phyloP scores from a whole-genome alignment of 2,797 vertebrate genomes.

The Caiman crocodilus region DNA sequence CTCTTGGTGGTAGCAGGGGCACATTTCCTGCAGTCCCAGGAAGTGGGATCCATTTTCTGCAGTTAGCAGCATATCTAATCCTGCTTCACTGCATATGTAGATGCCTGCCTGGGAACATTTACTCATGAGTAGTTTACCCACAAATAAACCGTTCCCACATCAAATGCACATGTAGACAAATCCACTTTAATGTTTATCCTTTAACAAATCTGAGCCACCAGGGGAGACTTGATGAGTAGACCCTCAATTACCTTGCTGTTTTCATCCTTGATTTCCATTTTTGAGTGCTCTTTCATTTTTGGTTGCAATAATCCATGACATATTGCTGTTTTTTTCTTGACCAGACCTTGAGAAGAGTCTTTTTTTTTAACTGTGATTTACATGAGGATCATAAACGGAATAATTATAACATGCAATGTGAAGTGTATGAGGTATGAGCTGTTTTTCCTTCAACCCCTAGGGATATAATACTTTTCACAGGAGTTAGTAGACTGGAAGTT shows the following conservation, averaged over 20 bases:
- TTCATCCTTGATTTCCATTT: not conserved
- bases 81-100: too few species aligned
- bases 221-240: not conserved
- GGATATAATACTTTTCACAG: not conserved
- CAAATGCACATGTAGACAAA: not conserved
- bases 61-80: too few species aligned
- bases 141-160: too few species aligned
- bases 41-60: too few species aligned
- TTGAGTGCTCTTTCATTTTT: not conserved
- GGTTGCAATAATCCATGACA: not conserved
- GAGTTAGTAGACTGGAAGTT: constrained; percentile 23
- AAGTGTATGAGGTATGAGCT: not conserved
- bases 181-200: not conserved
- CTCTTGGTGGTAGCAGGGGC: too few species aligned
- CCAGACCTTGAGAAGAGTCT: not conserved
- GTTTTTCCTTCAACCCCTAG: not conserved
- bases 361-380: not conserved
- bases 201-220: not conserved
- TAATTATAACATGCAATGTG: not conserved
- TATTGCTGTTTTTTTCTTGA: not conserved
- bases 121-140: too few species aligned
- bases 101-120: too few species aligned
- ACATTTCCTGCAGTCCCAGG: too few species aligned
- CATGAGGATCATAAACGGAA: not conserved
- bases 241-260: not conserved